Percentiles rank a stretch among this genome's conserved stretches.
Evolutionary conservation across 2,888 invertebrate species (phyloP).

Genomic region (Tipula lateralis): DNA sequence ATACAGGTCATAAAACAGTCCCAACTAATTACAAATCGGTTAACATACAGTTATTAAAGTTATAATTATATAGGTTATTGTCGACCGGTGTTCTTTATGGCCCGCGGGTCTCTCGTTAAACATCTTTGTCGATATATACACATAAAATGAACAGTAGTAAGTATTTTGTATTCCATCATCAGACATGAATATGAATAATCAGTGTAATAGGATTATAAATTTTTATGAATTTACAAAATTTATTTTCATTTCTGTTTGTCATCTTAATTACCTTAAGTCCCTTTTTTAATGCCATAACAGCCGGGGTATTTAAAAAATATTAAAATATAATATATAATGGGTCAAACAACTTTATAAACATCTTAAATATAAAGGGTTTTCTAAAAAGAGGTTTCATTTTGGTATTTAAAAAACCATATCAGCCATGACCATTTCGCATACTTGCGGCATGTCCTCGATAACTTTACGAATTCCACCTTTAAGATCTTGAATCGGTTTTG

Average conservation of each 20-base stretch:
- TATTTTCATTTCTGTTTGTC: not conserved
- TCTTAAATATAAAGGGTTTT: no score
- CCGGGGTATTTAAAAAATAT: not conserved
- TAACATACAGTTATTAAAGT: no score
- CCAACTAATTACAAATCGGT: no score
- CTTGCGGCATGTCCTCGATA: no score
- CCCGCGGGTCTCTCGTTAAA: not conserved
- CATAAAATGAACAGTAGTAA: not conserved
- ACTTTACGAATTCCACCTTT: no score
- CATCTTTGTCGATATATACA: not conserved
- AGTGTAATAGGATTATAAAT: slow-evolving; percentile 11
- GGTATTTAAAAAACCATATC: no score
- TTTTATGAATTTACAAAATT: not conserved
- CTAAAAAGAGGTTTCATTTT: no score
- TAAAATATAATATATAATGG: not conserved
- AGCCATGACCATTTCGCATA: no score
- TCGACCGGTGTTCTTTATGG: no score
- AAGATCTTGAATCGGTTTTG: no score
- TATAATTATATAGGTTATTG: no score
- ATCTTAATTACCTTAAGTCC: slow-evolving; percentile 25
- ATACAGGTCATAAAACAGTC: no score
- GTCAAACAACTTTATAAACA: not conserved
- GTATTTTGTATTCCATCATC: not conserved
- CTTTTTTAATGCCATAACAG: slow-evolving; percentile 15
- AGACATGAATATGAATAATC: slow-evolving; percentile 19